phyloP scores from a whole-genome alignment of 2,888 invertebrate genomes.

The Temnothorax rugatulus region DNA sequence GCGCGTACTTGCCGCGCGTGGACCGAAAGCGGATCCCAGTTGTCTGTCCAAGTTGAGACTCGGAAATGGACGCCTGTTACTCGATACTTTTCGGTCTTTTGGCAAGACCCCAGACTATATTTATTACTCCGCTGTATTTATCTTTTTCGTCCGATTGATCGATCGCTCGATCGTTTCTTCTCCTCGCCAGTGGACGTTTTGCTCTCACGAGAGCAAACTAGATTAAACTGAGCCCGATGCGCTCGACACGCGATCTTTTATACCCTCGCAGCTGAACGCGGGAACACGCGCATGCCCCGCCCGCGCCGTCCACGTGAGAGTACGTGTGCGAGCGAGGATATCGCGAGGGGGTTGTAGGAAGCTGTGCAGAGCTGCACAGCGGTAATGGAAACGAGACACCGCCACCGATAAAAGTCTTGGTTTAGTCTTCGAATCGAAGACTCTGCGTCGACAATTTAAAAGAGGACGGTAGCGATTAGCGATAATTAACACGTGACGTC shows the following conservation, averaged over 20 bases:
- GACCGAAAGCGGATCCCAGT: neutral
- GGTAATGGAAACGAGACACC: neutral
- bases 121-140: neutral
- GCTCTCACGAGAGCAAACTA: constrained; percentile 77
- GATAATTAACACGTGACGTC: neutral
- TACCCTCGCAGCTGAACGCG: constrained; percentile 69
- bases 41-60: neutral
- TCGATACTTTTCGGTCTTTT: neutral
- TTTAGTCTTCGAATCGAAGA: neutral
- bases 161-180: neutral
- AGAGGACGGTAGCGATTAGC: neutral
- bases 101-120: neutral
- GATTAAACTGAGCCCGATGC: constrained; percentile 77
- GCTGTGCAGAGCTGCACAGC: neutral
- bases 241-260: constrained; percentile 77
- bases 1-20: neutral
- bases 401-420: neutral
- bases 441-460: neutral
- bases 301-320: constrained; percentile 72
- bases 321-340: constrained; percentile 34
- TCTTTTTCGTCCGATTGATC: neutral
- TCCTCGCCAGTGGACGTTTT: constrained; percentile 31
- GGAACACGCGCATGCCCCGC: constrained; percentile 76
- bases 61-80: neutral
- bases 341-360: neutral